Conservation (phyloP, 2,888 invertebrate species). For the Pyrgus malvae region DNA sequence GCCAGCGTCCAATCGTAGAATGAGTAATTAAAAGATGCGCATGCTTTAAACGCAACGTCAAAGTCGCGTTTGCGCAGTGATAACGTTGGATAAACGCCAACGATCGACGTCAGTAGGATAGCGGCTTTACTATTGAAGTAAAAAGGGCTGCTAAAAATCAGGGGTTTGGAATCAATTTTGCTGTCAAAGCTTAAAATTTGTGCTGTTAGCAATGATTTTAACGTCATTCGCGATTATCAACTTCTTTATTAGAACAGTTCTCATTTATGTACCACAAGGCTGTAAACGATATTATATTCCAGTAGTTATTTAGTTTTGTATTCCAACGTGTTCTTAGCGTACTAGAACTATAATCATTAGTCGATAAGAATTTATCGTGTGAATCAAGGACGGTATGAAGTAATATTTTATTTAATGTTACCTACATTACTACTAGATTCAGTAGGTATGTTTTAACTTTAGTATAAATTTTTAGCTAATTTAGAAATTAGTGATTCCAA, state of each 20-base stretch:
- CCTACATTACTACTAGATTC: background rate
- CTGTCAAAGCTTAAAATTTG: no score
- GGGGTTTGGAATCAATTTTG: no score
- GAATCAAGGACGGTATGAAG: background rate
- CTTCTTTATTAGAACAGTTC: background rate
- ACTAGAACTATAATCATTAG: slow-evolving; percentile 11
- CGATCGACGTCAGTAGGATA: no score
- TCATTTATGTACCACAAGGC: slow-evolving; percentile 6
- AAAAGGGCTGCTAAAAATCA: no score
- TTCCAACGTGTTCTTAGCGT: slow-evolving; percentile 2
- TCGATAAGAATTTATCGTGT: slow-evolving; percentile 1
- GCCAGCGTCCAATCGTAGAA: no score
- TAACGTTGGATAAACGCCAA: no score
- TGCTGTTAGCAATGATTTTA: no score
- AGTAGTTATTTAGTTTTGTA: slow-evolving; percentile 17
- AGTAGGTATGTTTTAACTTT: background rate
- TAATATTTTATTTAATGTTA: slow-evolving; percentile 17
- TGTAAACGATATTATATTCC: slow-evolving; percentile 18
- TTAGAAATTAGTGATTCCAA: background rate
- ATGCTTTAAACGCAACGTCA: no score
- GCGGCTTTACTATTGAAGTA: no score
- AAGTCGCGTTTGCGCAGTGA: no score
- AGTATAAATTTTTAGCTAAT: background rate
- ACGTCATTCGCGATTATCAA: no score
- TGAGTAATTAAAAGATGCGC: no score